Base-by-base conservation (phyloP, 2,888 invertebrate genomes). In the Orthosia gothica region DNA sequence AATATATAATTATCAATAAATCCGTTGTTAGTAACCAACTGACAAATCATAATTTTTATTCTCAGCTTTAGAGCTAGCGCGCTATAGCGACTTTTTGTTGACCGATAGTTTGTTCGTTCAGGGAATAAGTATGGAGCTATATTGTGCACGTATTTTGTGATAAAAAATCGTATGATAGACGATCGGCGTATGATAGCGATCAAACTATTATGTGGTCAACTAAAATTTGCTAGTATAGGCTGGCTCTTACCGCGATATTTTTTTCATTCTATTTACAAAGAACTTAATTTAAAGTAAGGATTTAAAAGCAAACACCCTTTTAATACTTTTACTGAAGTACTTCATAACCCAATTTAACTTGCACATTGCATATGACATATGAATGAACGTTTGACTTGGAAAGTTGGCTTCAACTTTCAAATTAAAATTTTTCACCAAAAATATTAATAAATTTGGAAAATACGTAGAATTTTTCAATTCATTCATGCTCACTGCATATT, bases 271-370 rank as follows among this genome's bases (percentile, higher is more conserved):
- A 12, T 49, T 55, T 23, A 15, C 15, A 5, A 15, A 15, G 13
- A 55, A 75, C 40, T 26, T 58, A 67, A 71, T 79, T 52, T 32
- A 23, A 23, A 49, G 3, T 12, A 20, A 40, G 4, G 18, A 0
- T 49, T 76, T 57, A 23, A 40, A 57, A 79, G 47, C n/a, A 58
- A 70, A 78, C 20, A 52, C 3, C 23, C 45, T 57, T 64, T 64
- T 52, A 52, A 64, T 76, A 73, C 52, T 79, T 73, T 52, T 9
- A 40, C 47, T 26, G 57, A 20, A 79, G 47, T 58, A 79, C 23
- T 75, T 61, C 59, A 71, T 65, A 70, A 65, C 59, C 72, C 61
- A 79, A 83, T 82, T 82, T 79, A 82, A 81, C 82, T 82, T 70
- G 52, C 67, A 73, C 70, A 58, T 68, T 84, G 79, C 84, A 72